Evolutionary conservation across 2,888 invertebrate genomes (phyloP).

Genomic region (Drosophila lutescens): DNA sequence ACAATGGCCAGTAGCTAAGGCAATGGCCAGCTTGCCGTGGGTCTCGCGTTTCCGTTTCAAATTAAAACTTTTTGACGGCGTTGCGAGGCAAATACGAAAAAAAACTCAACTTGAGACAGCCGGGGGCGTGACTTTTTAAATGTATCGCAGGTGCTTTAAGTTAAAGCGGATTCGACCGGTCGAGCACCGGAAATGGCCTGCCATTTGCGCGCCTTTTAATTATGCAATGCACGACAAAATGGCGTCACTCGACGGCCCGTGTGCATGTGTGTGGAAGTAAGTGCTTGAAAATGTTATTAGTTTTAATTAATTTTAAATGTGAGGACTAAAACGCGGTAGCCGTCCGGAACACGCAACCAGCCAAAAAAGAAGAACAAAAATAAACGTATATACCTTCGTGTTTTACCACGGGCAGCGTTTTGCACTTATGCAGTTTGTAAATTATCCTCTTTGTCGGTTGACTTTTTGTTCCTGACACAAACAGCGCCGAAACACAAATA

Average conservation of each 20-base stretch:
- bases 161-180: conserved; percentile 21
- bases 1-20: conserved; percentile 50
- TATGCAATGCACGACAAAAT: conserved; percentile 54
- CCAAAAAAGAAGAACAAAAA: neutral
- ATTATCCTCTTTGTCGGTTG: conserved; percentile 25
- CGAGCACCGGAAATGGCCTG: conserved; percentile 50
- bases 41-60: conserved; percentile 60
- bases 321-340: conserved; percentile 17
- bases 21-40: conserved; percentile 36
- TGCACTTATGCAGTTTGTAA: conserved; percentile 39
- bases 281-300: conserved; percentile 58
- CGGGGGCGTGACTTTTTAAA: conserved; percentile 2
- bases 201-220: conserved; percentile 53
- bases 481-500: conserved; percentile 19
- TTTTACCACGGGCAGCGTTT: conserved; percentile 24
- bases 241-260: conserved; percentile 32
- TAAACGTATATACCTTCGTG: conserved; percentile 2
- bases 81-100: conserved; percentile 11
- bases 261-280: conserved; percentile 27
- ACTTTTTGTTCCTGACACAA: conserved; percentile 19
- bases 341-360: conserved; percentile 39
- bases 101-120: conserved; percentile 9
- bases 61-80: conserved; percentile 58
- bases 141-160: conserved; percentile 32
- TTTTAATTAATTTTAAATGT: conserved; percentile 65